Conservation (phyloP, 2,888 invertebrate species). For the Eulithis prunata region DNA sequence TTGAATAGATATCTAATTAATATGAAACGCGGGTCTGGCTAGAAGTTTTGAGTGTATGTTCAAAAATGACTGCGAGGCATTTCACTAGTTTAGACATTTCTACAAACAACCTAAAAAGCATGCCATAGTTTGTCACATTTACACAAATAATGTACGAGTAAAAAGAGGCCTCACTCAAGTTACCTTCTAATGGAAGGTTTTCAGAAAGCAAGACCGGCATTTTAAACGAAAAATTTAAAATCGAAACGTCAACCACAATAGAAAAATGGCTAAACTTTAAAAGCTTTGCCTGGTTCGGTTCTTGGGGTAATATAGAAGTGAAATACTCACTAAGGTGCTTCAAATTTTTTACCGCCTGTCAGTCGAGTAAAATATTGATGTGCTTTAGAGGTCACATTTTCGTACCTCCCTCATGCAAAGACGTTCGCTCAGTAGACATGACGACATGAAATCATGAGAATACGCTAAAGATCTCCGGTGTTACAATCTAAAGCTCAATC, state of each 20-base stretch:
- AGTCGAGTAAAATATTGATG: constrained; percentile 48
- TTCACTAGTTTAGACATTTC: no score
- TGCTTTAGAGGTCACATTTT: constrained; percentile 33
- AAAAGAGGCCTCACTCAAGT: no score
- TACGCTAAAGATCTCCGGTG: constrained; percentile 32
- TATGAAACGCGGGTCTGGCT: no score
- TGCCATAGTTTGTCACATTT: no score
- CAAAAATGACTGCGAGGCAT: no score
- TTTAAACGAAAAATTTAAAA: constrained; percentile 27
- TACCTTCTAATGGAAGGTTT: neutral
- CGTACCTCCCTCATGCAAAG: neutral
- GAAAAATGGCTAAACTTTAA: constrained; percentile 52
- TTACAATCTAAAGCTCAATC: constrained; percentile 35
- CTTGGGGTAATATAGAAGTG: constrained; percentile 51
- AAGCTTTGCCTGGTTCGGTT: constrained; percentile 50
- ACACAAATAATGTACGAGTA: no score
- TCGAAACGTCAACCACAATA: constrained; percentile 44
- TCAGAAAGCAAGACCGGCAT: constrained; percentile 4
- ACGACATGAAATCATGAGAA: constrained; percentile 21
- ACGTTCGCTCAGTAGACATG: neutral
- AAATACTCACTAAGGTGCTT: constrained; percentile 49
- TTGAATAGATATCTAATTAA: neutral
- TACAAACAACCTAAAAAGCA: no score
- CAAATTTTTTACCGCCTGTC: constrained; percentile 33
- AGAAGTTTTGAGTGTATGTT: no score